Conservation (phyloP, 2,113 vertebrate genomes). For the Limnothrissa miodon region DNA sequence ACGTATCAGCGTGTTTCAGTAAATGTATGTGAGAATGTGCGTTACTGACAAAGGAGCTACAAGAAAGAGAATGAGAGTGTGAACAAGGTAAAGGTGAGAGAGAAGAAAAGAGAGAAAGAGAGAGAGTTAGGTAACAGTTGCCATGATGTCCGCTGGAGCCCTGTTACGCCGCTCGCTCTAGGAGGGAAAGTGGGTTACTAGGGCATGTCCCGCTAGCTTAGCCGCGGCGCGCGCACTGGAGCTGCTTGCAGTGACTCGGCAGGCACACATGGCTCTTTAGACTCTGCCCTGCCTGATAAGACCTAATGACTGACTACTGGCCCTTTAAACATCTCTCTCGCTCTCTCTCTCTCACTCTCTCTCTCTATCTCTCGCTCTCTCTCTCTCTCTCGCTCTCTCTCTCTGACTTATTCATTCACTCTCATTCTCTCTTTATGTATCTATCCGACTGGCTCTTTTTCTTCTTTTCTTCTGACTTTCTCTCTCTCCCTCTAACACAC, state of each 20-base stretch:
- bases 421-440: not conserved
- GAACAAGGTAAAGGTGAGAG: not conserved
- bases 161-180: slow-evolving; percentile 73
- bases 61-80: not conserved
- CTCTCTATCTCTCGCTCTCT: not conserved
- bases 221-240: slow-evolving; percentile 74
- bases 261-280: slow-evolving; percentile 75
- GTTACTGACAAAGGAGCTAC: slow-evolving; percentile 22
- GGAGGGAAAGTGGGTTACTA: slow-evolving; percentile 90
- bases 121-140: slow-evolving; percentile 77
- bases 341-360: not conserved
- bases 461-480: not conserved
- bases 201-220: slow-evolving; percentile 89
- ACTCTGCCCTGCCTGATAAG: slow-evolving; percentile 33
- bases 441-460: not conserved
- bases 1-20: slow-evolving; percentile 12
- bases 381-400: not conserved
- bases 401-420: too few relatives aligned
- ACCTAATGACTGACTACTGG: slow-evolving; percentile 39
- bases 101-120: slow-evolving; percentile 11
- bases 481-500: not conserved
- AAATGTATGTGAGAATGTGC: slow-evolving; percentile 17
- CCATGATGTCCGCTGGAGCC: slow-evolving; percentile 72
- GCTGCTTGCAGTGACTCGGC: slow-evolving; percentile 80
- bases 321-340: slow-evolving; percentile 63